Percentiles rank a stretch among this genome's conserved stretches.
phyloP scores from a whole-genome alignment of 2,888 invertebrate genomes.

The Glaucopsyche alexis region DNA sequence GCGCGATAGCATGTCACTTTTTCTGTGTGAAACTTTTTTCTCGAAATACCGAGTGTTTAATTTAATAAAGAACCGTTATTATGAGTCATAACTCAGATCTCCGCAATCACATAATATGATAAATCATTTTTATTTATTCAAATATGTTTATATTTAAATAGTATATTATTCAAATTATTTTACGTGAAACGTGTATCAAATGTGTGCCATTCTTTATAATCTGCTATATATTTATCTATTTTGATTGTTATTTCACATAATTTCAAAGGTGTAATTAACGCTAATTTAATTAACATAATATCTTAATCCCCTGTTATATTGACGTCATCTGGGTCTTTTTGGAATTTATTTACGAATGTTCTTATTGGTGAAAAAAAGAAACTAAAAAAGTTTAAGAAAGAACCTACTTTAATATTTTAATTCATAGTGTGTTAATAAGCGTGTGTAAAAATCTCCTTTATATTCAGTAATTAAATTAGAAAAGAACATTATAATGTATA shows the following conservation, averaged over 20 bases:
- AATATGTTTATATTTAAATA: slow-evolving; percentile 20
- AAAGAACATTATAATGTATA: slow-evolving; percentile 13
- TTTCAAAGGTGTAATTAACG: not conserved
- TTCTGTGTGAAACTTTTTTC: slow-evolving; percentile 27
- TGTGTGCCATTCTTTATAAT: not conserved
- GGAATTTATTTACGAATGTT: not conserved
- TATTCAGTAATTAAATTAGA: slow-evolving; percentile 19
- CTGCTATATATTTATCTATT: slow-evolving; percentile 7
- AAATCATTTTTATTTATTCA: slow-evolving; percentile 28
- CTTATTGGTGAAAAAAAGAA: not conserved
- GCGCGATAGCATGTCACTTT: slow-evolving; percentile 5
- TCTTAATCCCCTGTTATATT: not conserved
- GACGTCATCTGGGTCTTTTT: not conserved
- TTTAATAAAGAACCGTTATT: slow-evolving; percentile 24
- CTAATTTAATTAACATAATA: slow-evolving; percentile 18
- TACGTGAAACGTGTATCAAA: not conserved
- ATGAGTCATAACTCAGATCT: slow-evolving; percentile 23
- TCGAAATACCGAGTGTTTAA: not conserved
- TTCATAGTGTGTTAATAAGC: slow-evolving; percentile 12
- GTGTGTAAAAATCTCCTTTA: slow-evolving; percentile 7
- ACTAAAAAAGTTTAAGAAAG: not conserved
- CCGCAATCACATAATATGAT: slow-evolving; percentile 10
- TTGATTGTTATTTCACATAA: not conserved
- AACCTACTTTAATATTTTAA: not conserved
- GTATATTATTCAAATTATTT: slow-evolving; percentile 13